Conservation (phyloP, 2,113 vertebrate species). For the Percopsis transmontana region DNA sequence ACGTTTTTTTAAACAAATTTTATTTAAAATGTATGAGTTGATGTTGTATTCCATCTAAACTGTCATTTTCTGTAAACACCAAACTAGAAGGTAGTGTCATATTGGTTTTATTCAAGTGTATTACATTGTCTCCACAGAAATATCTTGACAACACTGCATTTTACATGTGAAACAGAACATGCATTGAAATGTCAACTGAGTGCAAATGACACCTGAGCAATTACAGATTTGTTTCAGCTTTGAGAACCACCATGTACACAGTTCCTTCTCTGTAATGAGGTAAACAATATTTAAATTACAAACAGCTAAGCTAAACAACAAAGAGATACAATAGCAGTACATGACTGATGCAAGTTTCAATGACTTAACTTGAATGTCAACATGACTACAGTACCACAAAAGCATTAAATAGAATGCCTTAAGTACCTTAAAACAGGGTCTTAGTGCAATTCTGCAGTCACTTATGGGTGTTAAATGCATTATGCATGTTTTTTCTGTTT, state of each 20-base stretch:
- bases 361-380: slow-evolving; percentile 29
- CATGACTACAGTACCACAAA: slow-evolving; percentile 27
- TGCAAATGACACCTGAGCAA: slow-evolving; percentile 8
- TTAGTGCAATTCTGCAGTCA: not conserved
- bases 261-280: slow-evolving; percentile 11
- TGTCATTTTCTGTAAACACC: slow-evolving; percentile 40
- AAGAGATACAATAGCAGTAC: not conserved
- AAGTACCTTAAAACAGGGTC: slow-evolving; percentile 19
- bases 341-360: slow-evolving; percentile 17
- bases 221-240: slow-evolving; percentile 33
- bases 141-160: slow-evolving; percentile 9
- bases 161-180: not conserved
- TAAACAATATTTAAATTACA: not conserved
- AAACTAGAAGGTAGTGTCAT: slow-evolving; percentile 30
- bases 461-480: not conserved
- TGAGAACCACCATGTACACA: slow-evolving; percentile 15
- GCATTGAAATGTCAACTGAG: not conserved
- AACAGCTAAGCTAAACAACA: slow-evolving; percentile 43
- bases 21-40: slow-evolving; percentile 27
- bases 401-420: slow-evolving; percentile 29
- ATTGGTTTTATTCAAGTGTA: slow-evolving; percentile 50
- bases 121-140: slow-evolving; percentile 31
- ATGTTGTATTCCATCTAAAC: slow-evolving; percentile 35
- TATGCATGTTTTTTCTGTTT: not conserved
- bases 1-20: slow-evolving; percentile 33